Base-by-base conservation (phyloP, 2,888 invertebrate species). In the Rambutsinella grinnellia region DNA sequence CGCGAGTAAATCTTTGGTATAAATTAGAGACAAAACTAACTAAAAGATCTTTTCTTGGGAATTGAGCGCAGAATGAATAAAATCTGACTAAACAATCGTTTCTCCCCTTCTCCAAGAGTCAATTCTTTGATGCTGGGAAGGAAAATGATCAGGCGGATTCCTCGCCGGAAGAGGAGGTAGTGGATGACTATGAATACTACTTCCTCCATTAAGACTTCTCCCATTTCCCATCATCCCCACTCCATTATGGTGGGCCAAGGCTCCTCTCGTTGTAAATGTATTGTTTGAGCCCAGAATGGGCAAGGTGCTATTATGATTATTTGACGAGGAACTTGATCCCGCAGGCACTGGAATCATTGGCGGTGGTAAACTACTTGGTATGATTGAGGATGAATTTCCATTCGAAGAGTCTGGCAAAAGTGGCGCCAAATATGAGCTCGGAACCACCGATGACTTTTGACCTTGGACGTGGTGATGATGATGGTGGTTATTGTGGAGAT, bases 101-200 rank as follows among this genome's bases (percentile, higher is more conserved):
- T 83, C 83, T n/a, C 80, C 81, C n/a, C 83, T 51, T 57, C 82
- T 46, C 83, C 83, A 83, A 3, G 82, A 81, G 28, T 83, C 83
- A 53, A 81, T 80, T 47, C 81, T 53, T 36, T 74, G 74, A 54
- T 79, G 80, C 26, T 77, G 79, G 13, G 72, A 54, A 0, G 68
- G 61, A 13, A 72, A 66, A 21, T 76, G 76, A 15, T 72, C 70
- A 10, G 78, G 67, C 1, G 72, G 70, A 62, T 79, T 81, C 63
- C 79, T 66, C 1, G 81, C 75, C 13, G 80, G 80, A 2, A 77
- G 56, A 5, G 80, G 80, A 17, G 75, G 71, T 17, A 76, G 53
- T 10, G 69, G 69, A 47, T 78, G 75, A 68, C 79, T 76, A 44
- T 75, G 68, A n/a, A 71, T 65, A 46, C 71, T 69, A 26, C 69